A percentile compares a stretch with the other conserved stretches of the same genome.
Conservation (phyloP, 2,113 vertebrate genomes). For the Eulacestoma nigropectus region DNA sequence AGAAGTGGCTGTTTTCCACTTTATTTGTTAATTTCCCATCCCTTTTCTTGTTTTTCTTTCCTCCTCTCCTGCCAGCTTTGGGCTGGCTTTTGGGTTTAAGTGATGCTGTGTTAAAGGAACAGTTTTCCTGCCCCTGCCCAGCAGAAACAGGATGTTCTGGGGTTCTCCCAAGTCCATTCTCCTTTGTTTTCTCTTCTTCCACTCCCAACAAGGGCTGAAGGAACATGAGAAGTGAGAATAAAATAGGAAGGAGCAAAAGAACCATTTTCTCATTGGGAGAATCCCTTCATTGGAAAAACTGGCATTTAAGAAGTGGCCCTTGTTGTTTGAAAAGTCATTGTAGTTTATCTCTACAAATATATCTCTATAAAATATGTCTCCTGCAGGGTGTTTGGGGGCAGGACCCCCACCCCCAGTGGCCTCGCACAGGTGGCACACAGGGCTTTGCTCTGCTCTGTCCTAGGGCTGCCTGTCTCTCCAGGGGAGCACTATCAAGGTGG, state of each 20-base stretch:
- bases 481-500: constrained; percentile 83
- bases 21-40: neutral
- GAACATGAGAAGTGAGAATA: neutral
- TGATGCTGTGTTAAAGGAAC: neutral
- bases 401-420: accelerated
- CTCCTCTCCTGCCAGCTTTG: neutral
- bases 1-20: neutral
- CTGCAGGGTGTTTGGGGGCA: neutral
- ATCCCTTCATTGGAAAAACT: neutral
- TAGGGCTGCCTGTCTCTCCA: constrained; percentile 85
- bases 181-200: neutral
- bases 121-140: neutral
- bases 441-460: neutral
- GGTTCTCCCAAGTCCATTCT: neutral
- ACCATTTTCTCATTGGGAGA: neutral
- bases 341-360: no score
- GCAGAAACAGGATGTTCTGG: neutral
- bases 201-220: neutral
- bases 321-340: neutral
- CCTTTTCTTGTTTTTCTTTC: neutral
- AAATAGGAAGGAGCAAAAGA: neutral
- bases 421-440: accelerated
- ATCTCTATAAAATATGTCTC: neutral
- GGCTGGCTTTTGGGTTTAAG: neutral
- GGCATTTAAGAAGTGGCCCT: neutral